These are phyloP conservation scores for Porites rus DNA, from an alignment of 92 coral and sea anemone genomes.

Conservation along the genomic window DNA sequence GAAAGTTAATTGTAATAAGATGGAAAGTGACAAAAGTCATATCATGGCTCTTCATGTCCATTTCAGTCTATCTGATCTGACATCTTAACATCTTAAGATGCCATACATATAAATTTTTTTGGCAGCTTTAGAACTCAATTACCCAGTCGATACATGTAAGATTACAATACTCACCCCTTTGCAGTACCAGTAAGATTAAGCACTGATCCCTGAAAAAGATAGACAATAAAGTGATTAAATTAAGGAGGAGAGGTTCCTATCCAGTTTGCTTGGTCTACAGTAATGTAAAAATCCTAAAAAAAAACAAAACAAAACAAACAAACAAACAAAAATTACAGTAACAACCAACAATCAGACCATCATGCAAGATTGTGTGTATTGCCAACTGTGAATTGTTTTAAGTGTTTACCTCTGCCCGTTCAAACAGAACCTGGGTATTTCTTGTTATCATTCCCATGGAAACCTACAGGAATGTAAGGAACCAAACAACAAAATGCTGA, in stretches of 20 bases:
- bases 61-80: too few species aligned
- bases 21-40: too few species aligned
- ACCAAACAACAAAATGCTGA: too few species aligned
- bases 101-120: too few species aligned
- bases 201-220: constrained; percentile 78
- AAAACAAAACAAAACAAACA: not conserved
- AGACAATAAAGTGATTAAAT: not conserved
- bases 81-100: too few species aligned
- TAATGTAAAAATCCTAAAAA: too few species aligned
- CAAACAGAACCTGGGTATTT: constrained; percentile 95
- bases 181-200: constrained; percentile 84
- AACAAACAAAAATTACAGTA: not conserved
- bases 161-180: constrained; percentile 60
- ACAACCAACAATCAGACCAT: not conserved
- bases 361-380: not conserved
- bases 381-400: too few species aligned
- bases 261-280: not conserved
- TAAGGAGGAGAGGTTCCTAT: not conserved
- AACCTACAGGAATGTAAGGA: constrained; percentile 59
- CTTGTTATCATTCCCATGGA: constrained; percentile 89
- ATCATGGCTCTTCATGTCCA: too few species aligned
- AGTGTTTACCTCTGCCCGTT: constrained; percentile 82
- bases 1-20: too few species aligned
- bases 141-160: too few species aligned
- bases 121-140: too few species aligned